Percentiles rank a stretch among this genome's conserved stretches.
phyloP scores from a whole-genome alignment of 2,113 vertebrate genomes.

The Melanostigma gelatinosum region DNA sequence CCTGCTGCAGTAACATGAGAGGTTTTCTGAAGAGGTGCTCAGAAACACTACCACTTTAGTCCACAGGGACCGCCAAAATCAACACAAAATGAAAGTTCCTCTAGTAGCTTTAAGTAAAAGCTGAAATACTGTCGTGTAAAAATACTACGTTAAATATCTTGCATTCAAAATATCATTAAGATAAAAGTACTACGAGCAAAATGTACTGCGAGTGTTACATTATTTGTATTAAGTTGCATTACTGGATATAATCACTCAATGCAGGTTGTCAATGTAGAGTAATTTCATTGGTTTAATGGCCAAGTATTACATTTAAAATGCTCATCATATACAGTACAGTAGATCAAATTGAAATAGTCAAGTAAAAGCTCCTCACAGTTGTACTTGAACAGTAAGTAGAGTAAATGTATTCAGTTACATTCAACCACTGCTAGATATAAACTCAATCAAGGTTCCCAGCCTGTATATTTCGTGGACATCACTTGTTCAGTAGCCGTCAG shows the following conservation, averaged over 20 bases:
- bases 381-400: background rate
- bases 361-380: background rate
- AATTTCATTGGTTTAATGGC: background rate
- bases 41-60: no score
- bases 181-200: background rate
- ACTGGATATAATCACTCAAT: background rate
- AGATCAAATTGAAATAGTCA: background rate
- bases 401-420: background rate
- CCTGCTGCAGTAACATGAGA: no score
- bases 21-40: no score
- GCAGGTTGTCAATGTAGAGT: background rate
- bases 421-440: background rate
- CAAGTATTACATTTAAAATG: background rate
- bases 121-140: background rate
- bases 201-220: no score
- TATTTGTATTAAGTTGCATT: background rate
- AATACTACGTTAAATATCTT: background rate
- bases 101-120: background rate
- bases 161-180: background rate
- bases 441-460: background rate
- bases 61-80: no score
- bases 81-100: no score
- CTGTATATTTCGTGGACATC: background rate
- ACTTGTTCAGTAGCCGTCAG: conserved; percentile 13
- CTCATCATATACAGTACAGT: background rate